These are phyloP conservation scores for Cepaea nemoralis DNA, from an alignment of 1,140 invertebrate species.

Conservation along the genomic window DNA sequence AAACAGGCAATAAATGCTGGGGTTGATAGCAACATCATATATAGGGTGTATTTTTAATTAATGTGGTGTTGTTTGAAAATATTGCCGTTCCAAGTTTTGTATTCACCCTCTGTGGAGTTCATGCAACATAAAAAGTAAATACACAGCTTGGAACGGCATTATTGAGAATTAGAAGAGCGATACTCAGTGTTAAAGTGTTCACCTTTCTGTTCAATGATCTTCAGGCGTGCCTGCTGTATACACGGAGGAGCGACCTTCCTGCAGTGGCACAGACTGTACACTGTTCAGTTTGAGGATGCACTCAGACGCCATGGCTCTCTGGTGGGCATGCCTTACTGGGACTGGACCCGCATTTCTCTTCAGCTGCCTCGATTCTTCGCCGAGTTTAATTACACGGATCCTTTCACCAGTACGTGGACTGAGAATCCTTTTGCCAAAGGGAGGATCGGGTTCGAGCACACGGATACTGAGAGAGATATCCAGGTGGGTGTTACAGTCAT, in stretches of 20 bases:
- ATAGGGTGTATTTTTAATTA: too few species aligned
- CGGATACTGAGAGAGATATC: slow-evolving; percentile 8
- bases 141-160: too few species aligned
- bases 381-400: slow-evolving; percentile 31
- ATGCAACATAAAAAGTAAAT: too few species aligned
- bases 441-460: slow-evolving; percentile 27
- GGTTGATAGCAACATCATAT: too few species aligned
- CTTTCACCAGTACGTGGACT: not conserved
- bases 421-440: slow-evolving; percentile 39
- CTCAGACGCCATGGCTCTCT: slow-evolving; percentile 47
- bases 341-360: slow-evolving; percentile 33
- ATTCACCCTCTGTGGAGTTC: too few species aligned
- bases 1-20: too few species aligned
- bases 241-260: slow-evolving; percentile 51
- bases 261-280: slow-evolving; percentile 52
- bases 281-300: slow-evolving; percentile 52
- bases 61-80: too few species aligned
- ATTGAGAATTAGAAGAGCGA: too few species aligned
- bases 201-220: too few species aligned
- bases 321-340: slow-evolving; percentile 52
- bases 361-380: slow-evolving; percentile 34
- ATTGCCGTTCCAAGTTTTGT: too few species aligned
- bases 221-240: slow-evolving; percentile 47
- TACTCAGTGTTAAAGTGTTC: too few species aligned
- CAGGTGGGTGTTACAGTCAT: slow-evolving; percentile 10